These are phyloP conservation scores for Coelinius sp. DNA, from an alignment of 2,888 invertebrate genomes.

Conservation along the genomic window DNA sequence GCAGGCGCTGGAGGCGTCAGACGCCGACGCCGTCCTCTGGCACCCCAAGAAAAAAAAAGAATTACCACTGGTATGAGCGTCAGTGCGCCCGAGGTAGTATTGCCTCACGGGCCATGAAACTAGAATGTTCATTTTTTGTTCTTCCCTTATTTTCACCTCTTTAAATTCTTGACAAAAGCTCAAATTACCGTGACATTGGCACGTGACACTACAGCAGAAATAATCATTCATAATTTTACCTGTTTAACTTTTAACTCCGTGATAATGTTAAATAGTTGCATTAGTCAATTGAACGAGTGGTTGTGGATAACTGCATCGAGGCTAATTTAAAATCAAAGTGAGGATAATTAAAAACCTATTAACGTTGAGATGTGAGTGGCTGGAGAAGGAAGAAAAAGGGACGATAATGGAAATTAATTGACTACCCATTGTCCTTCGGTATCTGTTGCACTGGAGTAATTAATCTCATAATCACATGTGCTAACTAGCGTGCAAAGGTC, in stretches of 20 bases:
- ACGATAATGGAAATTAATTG: not conserved
- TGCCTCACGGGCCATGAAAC: slow-evolving; percentile 53
- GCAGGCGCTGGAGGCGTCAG: slow-evolving; percentile 36
- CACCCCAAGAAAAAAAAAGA: slow-evolving; percentile 6
- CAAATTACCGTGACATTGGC: not conserved
- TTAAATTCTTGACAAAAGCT: not conserved
- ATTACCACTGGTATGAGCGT: slow-evolving; percentile 38
- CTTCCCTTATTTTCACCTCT: not conserved
- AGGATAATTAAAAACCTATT: not conserved
- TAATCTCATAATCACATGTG: not conserved
- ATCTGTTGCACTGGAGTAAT: not conserved
- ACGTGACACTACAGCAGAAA: slow-evolving; percentile 3
- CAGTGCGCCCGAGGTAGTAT: slow-evolving; percentile 59
- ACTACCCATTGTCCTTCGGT: not conserved
- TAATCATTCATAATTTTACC: not conserved
- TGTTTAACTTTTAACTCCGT: not conserved
- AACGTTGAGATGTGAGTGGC: not conserved
- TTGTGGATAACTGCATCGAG: not conserved
- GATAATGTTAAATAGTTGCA: not conserved
- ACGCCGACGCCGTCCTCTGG: slow-evolving; percentile 37
- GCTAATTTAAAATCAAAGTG: not conserved
- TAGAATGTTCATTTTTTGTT: slow-evolving; percentile 10
- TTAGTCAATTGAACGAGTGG: not conserved
- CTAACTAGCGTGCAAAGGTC: too few species aligned
- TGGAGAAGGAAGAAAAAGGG: not conserved